Evolutionary conservation across 1,140 invertebrate species (phyloP), one percentile per base, ranked within the genome.

Genomic region (Planococcus citri): DNA sequence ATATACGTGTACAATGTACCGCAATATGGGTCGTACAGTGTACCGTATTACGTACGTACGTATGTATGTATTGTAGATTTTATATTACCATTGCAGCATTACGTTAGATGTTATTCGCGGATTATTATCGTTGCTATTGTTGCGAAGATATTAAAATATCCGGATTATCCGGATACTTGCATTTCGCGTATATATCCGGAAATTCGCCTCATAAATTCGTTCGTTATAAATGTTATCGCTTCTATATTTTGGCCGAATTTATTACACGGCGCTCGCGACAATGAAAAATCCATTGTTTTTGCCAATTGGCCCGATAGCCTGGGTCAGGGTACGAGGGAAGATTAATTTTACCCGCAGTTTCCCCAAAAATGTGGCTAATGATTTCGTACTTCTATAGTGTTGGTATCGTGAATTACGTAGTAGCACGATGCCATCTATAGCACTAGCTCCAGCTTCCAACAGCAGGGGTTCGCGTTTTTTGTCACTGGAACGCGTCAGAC

Each of bases 191-290:
- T 51, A 51, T 51, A 9, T 51, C 41, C 41, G 41, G 41, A 51
- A 51, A 51, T 51, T 51, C 41, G 41, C n/a, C n/a, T 17, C n/a
- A n/a, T 51, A 51, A n/a, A 51, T 51, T 51, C 17, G 17, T 51
- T 51, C n/a, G 41, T 51, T 33, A 51, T 51, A 51, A 51, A 51
- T 51, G 41, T 51, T 51, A 51, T 51, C 41, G 41, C 33, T n/a
- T n/a, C 33, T 51, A 51, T 51, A 51, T 51, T 6, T 51, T 20
- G 12, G 17, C 29, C 41, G 41, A 51, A 51, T 51, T 51, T 51
- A 51, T 51, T 51, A 51, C 41, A 4, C 29, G 3, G 41, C 10
- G 41, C 33, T 37, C 14, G 33, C 14, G 33, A 14, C 33, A 37
- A 51, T 51, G 41, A 51, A 51, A 51, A 51, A 51, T 51, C 41